Percentiles rank a stretch among this genome's conserved stretches.
Evolutionary conservation across 2,888 invertebrate species (phyloP).

Genomic region (Mythimna pallens): DNA sequence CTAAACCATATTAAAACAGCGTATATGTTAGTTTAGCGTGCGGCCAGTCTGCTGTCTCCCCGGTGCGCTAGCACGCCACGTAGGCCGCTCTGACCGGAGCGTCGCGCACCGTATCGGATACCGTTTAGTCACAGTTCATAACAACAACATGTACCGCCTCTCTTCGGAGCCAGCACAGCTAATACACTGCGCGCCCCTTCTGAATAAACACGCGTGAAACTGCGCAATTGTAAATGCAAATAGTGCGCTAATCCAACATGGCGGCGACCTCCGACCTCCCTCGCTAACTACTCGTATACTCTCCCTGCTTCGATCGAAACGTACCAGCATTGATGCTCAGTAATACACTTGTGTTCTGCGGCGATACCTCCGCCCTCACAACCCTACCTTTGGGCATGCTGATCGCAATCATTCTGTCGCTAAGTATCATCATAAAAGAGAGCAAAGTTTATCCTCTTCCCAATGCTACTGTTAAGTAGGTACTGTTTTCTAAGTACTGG

Average conservation of each 20-base stretch:
- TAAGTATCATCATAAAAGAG: too few relatives aligned
- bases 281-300: not conserved
- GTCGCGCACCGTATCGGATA: not conserved
- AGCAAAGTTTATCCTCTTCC: not conserved
- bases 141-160: constrained; percentile 47
- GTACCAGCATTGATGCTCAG: not conserved
- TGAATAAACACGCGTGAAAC: constrained; percentile 65
- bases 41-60: too few relatives aligned
- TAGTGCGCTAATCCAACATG: constrained; percentile 80
- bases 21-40: too few relatives aligned
- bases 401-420: not conserved
- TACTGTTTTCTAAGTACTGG: too few relatives aligned
- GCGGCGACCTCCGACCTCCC: constrained; percentile 64
- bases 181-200: constrained; percentile 68
- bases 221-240: constrained; percentile 82
- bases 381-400: not conserved
- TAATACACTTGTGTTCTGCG: not conserved
- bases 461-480: not conserved
- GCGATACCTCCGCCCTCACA: not conserved
- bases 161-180: not conserved
- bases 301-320: not conserved
- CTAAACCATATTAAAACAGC: too few relatives aligned
- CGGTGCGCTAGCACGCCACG: too few relatives aligned
- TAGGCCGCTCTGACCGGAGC: not conserved
- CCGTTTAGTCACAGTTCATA: not conserved